A percentile compares a stretch with the other conserved stretches of the same genome.
These are phyloP conservation scores for Tragelaphus imberbis DNA, from an alignment of 2,113 vertebrate genomes.

Conservation along the genomic window DNA sequence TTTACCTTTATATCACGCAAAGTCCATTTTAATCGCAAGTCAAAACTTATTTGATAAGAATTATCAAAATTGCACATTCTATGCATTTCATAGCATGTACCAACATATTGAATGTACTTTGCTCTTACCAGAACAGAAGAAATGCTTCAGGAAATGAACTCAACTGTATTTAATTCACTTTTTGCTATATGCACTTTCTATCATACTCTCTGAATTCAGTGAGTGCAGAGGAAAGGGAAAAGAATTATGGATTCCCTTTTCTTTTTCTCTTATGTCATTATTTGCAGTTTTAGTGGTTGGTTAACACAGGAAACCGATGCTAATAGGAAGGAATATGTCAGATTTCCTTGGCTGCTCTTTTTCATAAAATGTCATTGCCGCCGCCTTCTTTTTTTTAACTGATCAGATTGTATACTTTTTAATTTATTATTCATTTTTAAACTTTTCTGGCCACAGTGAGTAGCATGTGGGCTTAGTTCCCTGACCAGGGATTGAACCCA, in stretches of 20 bases:
- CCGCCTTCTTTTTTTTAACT: neutral
- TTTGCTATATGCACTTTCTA: neutral
- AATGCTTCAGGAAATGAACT: neutral
- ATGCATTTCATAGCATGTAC: neutral
- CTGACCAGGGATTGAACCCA: neutral
- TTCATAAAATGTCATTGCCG: neutral
- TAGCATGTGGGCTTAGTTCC: neutral
- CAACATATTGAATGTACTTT: rapidly evolving
- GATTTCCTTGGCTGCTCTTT: neutral
- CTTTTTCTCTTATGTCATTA: too few relatives aligned
- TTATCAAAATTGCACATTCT: neutral
- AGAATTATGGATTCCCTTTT: neutral
- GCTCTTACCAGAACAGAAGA: neutral
- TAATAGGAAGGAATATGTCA: neutral
- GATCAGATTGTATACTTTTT: neutral
- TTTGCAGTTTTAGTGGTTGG: neutral
- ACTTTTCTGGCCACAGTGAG: neutral
- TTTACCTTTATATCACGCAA: neutral
- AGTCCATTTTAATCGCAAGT: neutral
- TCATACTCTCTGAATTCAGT: neutral
- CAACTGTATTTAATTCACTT: neutral
- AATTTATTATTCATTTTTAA: neutral
- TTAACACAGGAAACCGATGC: neutral
- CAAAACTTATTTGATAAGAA: neutral
- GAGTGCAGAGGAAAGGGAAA: neutral